These are phyloP conservation scores for Todiramphus saurophagus DNA, from an alignment of 2,113 vertebrate genomes.

Conservation along the genomic window DNA sequence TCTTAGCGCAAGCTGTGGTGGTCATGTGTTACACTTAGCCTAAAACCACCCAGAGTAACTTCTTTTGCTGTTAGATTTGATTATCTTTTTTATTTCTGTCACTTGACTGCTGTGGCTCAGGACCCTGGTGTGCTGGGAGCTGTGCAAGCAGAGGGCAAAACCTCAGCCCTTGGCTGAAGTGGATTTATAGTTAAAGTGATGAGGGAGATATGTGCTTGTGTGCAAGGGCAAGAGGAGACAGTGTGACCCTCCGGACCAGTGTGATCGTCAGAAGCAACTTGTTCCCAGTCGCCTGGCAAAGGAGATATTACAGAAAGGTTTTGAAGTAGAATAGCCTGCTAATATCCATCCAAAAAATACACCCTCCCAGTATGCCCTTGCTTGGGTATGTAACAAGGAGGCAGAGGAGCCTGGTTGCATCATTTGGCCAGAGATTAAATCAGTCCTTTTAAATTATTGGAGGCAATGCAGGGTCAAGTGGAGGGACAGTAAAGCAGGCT, in stretches of 20 bases:
- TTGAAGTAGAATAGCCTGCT: not conserved
- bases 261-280: not conserved
- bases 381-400: not conserved
- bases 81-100: not conserved
- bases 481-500: not conserved
- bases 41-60: not conserved
- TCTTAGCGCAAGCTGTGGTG: rapidly evolving
- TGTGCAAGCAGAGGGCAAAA: not conserved
- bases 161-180: not conserved
- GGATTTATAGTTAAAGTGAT: not conserved
- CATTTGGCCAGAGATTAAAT: not conserved
- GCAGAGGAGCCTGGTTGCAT: not conserved
- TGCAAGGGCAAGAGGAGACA: not conserved
- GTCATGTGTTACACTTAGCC: not conserved
- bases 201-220: rapidly evolving
- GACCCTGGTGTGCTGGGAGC: not conserved
- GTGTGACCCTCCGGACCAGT: rapidly evolving
- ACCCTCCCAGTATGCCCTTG: not conserved
- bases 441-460: not conserved
- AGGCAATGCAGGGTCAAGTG: not conserved
- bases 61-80: not conserved
- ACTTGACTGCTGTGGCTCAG: not conserved
- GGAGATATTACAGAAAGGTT: not conserved
- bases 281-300: not conserved
- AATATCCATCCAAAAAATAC: not conserved